Percentiles rank a stretch among this genome's conserved stretches.
Evolutionary conservation across 2,113 vertebrate genomes (phyloP).

Genomic region (Bagarius yarrelli): DNA sequence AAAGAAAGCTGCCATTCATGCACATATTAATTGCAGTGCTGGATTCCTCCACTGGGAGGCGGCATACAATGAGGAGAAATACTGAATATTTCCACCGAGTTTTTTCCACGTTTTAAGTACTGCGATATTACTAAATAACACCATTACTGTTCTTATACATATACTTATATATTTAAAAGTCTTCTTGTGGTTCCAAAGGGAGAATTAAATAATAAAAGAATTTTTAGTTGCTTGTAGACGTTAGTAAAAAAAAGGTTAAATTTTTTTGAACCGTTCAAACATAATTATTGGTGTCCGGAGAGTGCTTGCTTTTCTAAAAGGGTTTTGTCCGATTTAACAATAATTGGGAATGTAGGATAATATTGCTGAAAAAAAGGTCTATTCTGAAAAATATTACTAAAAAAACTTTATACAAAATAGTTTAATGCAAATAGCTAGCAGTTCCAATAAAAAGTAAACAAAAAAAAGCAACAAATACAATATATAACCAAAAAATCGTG

Average conservation of each 20-base stretch:
- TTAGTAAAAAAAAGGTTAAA: too few relatives aligned
- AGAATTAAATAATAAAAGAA: too few relatives aligned
- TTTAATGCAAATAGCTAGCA: neutral
- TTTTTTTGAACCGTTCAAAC: too few relatives aligned
- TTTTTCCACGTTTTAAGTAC: neutral
- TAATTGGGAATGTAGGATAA: neutral
- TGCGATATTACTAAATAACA: neutral
- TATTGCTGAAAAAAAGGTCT: neutral
- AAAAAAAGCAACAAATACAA: neutral
- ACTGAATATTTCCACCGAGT: neutral
- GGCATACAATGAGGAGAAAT: constrained; percentile 10
- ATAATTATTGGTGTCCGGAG: neutral
- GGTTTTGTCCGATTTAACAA: neutral
- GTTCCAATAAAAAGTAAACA: neutral
- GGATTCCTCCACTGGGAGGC: constrained; percentile 41
- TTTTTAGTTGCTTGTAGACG: neutral
- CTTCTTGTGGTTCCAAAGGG: neutral
- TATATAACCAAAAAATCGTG: neutral
- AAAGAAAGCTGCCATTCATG: constrained; percentile 1
- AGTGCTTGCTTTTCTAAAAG: neutral
- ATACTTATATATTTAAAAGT: neutral
- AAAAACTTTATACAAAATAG: neutral
- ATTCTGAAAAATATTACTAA: neutral
- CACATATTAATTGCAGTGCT: constrained; percentile 32
- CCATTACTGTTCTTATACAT: neutral